phyloP scores from a whole-genome alignment of 2,797 vertebrate genomes.

The Epinephelus awoara region DNA sequence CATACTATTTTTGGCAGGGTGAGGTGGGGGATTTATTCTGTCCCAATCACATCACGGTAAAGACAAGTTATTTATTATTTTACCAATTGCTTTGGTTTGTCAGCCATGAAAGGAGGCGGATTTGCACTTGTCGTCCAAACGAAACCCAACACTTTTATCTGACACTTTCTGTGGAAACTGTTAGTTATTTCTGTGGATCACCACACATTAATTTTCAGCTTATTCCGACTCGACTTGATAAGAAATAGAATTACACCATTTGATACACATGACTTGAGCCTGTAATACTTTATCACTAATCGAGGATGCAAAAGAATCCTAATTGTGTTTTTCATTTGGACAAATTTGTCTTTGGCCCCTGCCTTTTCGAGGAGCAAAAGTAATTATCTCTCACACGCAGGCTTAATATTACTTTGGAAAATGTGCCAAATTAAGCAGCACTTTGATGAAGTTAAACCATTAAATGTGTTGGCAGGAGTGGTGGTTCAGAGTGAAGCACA shows the following conservation, averaged over 20 bases:
- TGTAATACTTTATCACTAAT: conserved; percentile 46
- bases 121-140: conserved; percentile 1
- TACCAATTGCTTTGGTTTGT: neutral
- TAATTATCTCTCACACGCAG: conserved; percentile 54
- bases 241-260: conserved; percentile 48
- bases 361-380: conserved; percentile 30
- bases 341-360: conserved; percentile 39
- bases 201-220: conserved; percentile 22
- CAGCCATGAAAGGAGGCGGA: conserved; percentile 10
- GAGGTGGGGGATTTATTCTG: neutral
- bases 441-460: conserved; percentile 52
- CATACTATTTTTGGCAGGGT: neutral
- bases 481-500: conserved; percentile 7
- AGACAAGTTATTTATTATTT: neutral
- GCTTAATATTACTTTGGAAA: conserved; percentile 62
- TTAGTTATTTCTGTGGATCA: conserved; percentile 2
- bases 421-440: conserved; percentile 47
- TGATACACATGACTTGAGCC: conserved; percentile 45
- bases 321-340: conserved; percentile 59
- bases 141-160: neutral
- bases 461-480: conserved; percentile 42
- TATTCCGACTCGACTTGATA: conserved; percentile 48
- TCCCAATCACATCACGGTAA: neutral
- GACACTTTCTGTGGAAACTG: neutral
- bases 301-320: conserved; percentile 34